Base-by-base conservation (phyloP, 2,797 vertebrate species). In the Hoplostethus atlanticus region DNA sequence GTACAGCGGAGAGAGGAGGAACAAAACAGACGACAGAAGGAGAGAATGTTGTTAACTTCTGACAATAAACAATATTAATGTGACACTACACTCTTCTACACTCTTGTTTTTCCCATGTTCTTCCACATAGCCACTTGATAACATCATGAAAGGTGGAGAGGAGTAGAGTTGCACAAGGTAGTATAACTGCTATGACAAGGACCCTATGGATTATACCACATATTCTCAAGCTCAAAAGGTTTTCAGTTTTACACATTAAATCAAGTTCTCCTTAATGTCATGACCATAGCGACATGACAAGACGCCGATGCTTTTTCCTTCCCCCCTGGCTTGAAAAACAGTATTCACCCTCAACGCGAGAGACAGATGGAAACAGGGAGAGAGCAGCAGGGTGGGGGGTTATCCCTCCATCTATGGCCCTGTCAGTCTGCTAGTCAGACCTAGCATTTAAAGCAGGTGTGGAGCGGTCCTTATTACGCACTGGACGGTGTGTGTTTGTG, bases 401-500 rank as follows among this genome's bases (percentile, higher is more conserved):
- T 89, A 92, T 93, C 90, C 31, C 62, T 84, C 63, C 73, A 89
- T 91, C 90, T 87, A n/a, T 70, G 62, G 71, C 64, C 78, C 90
- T 81, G 88, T 86, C 92, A 90, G 60, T 73, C 84, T 47, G 28
- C 28, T 28, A 3, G 28, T 68, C 65, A 81, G 85, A 83, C 79
- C 40, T 89, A 94, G 89, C 92, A 92, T 94, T 93, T 93, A 89
- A 90, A 85, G 85, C 93, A 95, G 92, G 92, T 93, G 91, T 90
- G 86, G 89, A 84, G 84, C 88, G 78, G 82, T 73, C 51, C 73
- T 79, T 76, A 77, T 80, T 74, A 68, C 73, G 71, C 63, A 81
- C 83, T 80, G 84, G 46, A 65, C 4, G 1, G 47, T 58, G 83
- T 80, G 85, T 77, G 80, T 77, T 83, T 66, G 75, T 34, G 54